Base-by-base conservation (phyloP, 2,797 vertebrate species). In the Cossypha caffra region DNA sequence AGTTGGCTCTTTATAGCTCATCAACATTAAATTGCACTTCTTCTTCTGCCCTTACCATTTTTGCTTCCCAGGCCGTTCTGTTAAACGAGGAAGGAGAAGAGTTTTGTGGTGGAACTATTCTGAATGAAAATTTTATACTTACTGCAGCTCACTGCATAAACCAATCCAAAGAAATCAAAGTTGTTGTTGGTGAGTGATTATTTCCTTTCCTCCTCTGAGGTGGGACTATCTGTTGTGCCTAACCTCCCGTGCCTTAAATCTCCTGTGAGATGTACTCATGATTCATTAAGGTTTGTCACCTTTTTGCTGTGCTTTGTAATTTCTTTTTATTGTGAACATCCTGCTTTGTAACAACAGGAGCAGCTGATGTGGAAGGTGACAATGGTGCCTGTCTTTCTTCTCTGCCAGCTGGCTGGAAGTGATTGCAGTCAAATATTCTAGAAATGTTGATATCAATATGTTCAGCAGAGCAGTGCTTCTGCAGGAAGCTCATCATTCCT, bases 131-230 rank as follows among this genome's bases (percentile, higher is more conserved):
- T 71, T 97, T 98, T 58, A 73, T 99, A 80, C 98, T 99, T 80
- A 99, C 99, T 1, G 99, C 99, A 0, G 99, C 99, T 52, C 99
- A 99, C 95, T 99, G 99, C 88, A 98, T 99, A 81, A 98, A 98
- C 88, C 97, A 99, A 11, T 97, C 98, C 35, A 98, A 96, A 76
- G 97, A 90, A 79, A 98, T 99, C 80, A 98, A 93, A 69, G 96
- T 99, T 82, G 97, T 98, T 79, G 98, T 99, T 10, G 99, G 99
- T 99, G 96, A 88, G 98, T 97, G 52, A 16, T 40, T 43, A 7
- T 45, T 52, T 54, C 9, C 42, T 84, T 82, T 57, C 51, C 21
- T 35, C 24, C 26, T 40, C 21, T 45, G 42, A 26, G 64, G 24
- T 71, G 33, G 45, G 35, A 68, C 15, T 33, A 16, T 43, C 7